These are phyloP conservation scores for Cheilosia urbana DNA, from an alignment of 2,888 invertebrate species.

Conservation along the genomic window DNA sequence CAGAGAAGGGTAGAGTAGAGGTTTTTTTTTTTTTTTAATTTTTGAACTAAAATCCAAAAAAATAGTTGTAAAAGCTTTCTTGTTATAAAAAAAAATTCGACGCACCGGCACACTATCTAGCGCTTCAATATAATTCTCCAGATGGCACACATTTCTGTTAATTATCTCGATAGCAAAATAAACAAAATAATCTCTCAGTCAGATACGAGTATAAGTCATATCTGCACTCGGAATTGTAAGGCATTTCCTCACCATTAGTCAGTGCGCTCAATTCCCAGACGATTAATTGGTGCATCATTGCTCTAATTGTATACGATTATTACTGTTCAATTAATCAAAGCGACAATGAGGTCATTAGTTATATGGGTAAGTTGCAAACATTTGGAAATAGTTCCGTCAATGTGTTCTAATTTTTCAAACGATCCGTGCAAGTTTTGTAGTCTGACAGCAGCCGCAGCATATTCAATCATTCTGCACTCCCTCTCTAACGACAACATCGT, in stretches of 20 bases:
- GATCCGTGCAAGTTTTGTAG: neutral
- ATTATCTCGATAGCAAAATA: slow-evolving; percentile 13
- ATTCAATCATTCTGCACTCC: slow-evolving; percentile 10
- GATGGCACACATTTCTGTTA: neutral
- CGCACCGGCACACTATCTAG: neutral
- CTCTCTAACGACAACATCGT: neutral
- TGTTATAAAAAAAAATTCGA: neutral
- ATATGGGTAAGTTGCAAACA: neutral
- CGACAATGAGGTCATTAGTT: slow-evolving; percentile 28
- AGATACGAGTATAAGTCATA: neutral
- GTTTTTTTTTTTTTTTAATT: too few species aligned
- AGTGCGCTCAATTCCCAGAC: slow-evolving; percentile 3
- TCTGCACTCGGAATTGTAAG: neutral
- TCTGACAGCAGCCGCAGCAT: slow-evolving; percentile 16
- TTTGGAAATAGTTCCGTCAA: slow-evolving; percentile 27
- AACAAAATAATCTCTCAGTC: slow-evolving; percentile 21
- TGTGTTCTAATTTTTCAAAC: slow-evolving; percentile 26
- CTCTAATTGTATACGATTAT: slow-evolving; percentile 35
- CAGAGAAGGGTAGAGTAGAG: too few species aligned
- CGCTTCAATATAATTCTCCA: neutral
- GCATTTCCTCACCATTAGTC: neutral
- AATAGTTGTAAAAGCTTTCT: neutral
- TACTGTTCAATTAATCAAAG: slow-evolving; percentile 14
- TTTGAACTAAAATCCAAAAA: too few species aligned
- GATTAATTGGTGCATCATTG: slow-evolving; percentile 50